Percentiles rank a stretch among this genome's conserved stretches.
Evolutionary conservation across 2,797 vertebrate species (phyloP).

Genomic region (Centropyge bicolor): DNA sequence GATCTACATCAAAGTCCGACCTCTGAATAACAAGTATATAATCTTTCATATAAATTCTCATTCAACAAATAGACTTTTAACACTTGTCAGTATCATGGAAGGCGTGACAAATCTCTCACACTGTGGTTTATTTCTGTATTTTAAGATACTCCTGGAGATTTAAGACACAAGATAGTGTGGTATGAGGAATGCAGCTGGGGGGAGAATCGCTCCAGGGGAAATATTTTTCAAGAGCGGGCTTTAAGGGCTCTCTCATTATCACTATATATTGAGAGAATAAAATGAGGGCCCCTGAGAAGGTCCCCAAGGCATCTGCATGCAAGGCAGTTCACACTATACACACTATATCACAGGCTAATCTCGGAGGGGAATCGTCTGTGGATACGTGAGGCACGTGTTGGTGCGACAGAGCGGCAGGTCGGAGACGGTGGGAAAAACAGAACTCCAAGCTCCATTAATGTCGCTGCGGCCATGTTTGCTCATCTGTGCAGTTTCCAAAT

Average conservation of each 20-base stretch:
- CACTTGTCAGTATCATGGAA: not conserved
- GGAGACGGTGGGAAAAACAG: constrained; percentile 60
- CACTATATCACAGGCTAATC: constrained; percentile 74
- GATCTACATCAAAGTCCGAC: constrained; percentile 15
- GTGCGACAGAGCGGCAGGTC: constrained; percentile 59
- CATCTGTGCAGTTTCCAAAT: constrained; percentile 77
- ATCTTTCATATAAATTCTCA: constrained; percentile 31
- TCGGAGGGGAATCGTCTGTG: constrained; percentile 79
- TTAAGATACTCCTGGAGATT: constrained; percentile 37
- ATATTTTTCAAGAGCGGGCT: constrained; percentile 50
- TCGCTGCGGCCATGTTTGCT: constrained; percentile 67
- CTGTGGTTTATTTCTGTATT: constrained; percentile 17
- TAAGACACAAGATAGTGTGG: constrained; percentile 25
- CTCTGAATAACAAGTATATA: constrained; percentile 17
- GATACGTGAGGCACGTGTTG: constrained; percentile 69
- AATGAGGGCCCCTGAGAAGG: constrained; percentile 65
- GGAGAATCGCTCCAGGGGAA: constrained; percentile 36
- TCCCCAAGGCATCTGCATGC: constrained; percentile 61
- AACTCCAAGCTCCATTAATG: constrained; percentile 65
- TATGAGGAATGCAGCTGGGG: constrained; percentile 48
- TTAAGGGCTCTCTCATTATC: constrained; percentile 72
- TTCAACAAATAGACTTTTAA: constrained; percentile 24
- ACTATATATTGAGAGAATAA: constrained; percentile 68
- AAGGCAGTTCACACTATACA: constrained; percentile 64
- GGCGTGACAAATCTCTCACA: constrained; percentile 11